A percentile compares a stretch with the other conserved stretches of the same genome.
These are phyloP conservation scores for Porites evermanni DNA, from an alignment of 92 coral and sea anemone species.

Conservation along the genomic window DNA sequence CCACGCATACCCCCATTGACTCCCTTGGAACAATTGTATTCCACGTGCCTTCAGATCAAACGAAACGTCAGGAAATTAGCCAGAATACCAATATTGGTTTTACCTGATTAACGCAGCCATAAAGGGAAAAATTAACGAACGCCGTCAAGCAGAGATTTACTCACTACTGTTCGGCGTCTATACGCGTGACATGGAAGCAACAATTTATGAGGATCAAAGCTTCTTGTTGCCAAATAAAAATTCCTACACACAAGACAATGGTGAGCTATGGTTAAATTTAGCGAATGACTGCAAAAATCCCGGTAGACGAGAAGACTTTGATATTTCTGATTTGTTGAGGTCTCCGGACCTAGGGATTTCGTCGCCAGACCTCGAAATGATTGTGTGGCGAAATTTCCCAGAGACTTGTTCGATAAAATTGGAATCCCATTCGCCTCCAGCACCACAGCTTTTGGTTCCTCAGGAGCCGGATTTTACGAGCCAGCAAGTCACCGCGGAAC, in stretches of 20 bases:
- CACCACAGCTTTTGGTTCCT: conserved; percentile 26
- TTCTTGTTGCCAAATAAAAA: conserved; percentile 59
- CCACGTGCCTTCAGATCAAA: conserved; percentile 51
- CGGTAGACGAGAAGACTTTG: conserved; percentile 64
- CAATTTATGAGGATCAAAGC: conserved; percentile 70
- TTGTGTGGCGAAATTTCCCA: conserved; percentile 69
- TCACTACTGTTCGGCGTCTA: conserved; percentile 10
- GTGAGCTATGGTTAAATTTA: conserved; percentile 43
- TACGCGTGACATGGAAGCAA: conserved; percentile 55
- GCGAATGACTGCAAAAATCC: conserved; percentile 54
- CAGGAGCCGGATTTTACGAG: conserved; percentile 36
- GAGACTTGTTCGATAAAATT: conserved; percentile 33
- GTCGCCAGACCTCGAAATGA: conserved; percentile 82
- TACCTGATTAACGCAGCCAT: neutral
- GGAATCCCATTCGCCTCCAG: conserved; percentile 20
- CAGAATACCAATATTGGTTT: conserved; percentile 9
- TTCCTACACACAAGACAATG: conserved; percentile 57
- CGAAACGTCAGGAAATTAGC: conserved; percentile 35
- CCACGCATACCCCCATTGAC: conserved; percentile 63
- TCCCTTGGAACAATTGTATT: conserved; percentile 33
- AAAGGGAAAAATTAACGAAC: neutral
- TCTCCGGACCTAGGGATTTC: conserved; percentile 87
- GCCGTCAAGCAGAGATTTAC: neutral
- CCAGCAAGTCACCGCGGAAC: conserved; percentile 77
- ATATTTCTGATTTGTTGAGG: conserved; percentile 73